These are phyloP conservation scores for Pachycephus smyrnensis DNA, from an alignment of 2,888 invertebrate species.

Conservation along the genomic window DNA sequence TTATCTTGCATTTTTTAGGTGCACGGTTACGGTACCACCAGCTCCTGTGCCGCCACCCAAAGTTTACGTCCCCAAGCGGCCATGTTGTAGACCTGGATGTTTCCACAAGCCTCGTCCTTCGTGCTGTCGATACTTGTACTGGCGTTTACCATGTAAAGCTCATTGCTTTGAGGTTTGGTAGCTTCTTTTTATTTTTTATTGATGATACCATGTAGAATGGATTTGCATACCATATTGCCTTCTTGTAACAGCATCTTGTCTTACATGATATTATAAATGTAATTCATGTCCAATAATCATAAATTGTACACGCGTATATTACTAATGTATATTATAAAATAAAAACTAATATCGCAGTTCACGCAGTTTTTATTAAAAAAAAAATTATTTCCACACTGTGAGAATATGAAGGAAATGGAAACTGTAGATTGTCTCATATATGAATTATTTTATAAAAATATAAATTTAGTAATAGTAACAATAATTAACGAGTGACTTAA, in stretches of 20 bases:
- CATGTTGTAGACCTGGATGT: slow-evolving; percentile 42
- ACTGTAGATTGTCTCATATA: not conserved
- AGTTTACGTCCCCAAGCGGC: slow-evolving; percentile 35
- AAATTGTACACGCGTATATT: not conserved
- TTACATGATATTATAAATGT: not conserved
- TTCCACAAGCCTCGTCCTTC: slow-evolving; percentile 39
- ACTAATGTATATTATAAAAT: not conserved
- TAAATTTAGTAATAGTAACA: not conserved
- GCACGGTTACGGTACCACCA: slow-evolving; percentile 39
- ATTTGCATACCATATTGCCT: too few species aligned
- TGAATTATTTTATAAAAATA: not conserved
- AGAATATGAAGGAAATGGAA: not conserved
- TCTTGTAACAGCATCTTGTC: not conserved
- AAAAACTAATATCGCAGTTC: not conserved
- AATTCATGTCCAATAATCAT: too few species aligned
- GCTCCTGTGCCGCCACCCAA: slow-evolving; percentile 25
- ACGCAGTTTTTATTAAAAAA: not conserved
- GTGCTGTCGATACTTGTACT: slow-evolving; percentile 44
- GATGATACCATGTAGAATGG: too few species aligned
- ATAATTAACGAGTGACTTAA: slow-evolving; percentile 27
- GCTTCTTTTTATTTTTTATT: not conserved
- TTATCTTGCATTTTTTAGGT: slow-evolving; percentile 13
- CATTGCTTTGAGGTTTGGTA: slow-evolving; percentile 47
- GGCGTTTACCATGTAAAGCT: slow-evolving; percentile 49
- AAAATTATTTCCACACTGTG: not conserved